Conservation (phyloP, 2,797 vertebrate genomes). For the Alosa sapidissima region DNA sequence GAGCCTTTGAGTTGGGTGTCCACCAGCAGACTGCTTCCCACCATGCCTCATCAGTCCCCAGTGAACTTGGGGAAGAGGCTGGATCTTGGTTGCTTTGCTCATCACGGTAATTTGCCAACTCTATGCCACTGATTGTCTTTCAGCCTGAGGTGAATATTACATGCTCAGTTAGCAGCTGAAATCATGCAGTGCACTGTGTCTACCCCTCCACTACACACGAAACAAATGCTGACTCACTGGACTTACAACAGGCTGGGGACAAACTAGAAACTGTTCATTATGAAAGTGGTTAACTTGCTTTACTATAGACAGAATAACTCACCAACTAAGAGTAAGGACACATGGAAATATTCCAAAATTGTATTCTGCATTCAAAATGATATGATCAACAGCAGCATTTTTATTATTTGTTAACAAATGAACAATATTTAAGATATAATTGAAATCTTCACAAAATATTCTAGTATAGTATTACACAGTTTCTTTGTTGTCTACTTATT, state of each 20-base stretch:
- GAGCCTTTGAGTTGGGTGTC: neutral
- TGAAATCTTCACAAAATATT: neutral
- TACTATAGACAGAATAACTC: slow-evolving; percentile 76
- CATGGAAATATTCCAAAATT: neutral
- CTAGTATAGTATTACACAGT: neutral
- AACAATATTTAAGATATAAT: neutral
- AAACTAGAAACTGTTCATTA: slow-evolving; percentile 16
- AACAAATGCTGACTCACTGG: slow-evolving; percentile 65
- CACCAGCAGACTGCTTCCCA: neutral
- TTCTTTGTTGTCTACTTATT: neutral
- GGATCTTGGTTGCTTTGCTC: slow-evolving; percentile 60
- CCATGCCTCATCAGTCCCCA: neutral
- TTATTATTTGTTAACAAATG: slow-evolving; percentile 73
- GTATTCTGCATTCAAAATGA: slow-evolving; percentile 81
- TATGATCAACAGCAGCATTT: slow-evolving; percentile 90
- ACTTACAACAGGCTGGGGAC: slow-evolving; percentile 45
- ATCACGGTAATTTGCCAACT: slow-evolving; percentile 67
- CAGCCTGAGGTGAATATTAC: slow-evolving; percentile 77
- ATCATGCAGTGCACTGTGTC: slow-evolving; percentile 76
- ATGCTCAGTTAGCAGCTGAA: slow-evolving; percentile 80
- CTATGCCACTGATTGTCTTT: slow-evolving; percentile 75
- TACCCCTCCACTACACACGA: slow-evolving; percentile 72
- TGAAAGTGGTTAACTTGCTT: neutral
- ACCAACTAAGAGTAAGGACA: slow-evolving; percentile 88
- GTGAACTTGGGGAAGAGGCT: slow-evolving; percentile 22